phyloP scores from a whole-genome alignment of 2,113 vertebrate species.

The Brachypodius melanocephalos region DNA sequence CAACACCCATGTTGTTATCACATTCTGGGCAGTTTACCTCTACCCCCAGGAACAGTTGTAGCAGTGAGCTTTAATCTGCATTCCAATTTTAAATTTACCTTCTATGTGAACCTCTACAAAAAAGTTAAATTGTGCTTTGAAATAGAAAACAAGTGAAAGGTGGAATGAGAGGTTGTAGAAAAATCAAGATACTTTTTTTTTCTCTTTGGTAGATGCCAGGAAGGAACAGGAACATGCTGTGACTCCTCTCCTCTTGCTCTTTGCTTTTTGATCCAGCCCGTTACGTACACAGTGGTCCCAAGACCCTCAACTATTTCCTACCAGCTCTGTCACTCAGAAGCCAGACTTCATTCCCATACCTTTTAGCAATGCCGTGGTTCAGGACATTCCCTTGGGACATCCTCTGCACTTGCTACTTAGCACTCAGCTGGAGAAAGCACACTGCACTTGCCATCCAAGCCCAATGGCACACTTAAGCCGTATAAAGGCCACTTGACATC shows the following conservation, averaged over 20 bases:
- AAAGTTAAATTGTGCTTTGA: not conserved
- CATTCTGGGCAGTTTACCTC: slow-evolving; percentile 56
- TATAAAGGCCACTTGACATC: not conserved
- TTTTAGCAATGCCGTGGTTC: not conserved
- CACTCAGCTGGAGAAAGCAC: not conserved
- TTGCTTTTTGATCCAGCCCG: not conserved
- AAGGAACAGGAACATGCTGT: not conserved
- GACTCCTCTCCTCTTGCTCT: not conserved
- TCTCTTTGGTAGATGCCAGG: not conserved
- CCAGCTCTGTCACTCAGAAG: not conserved
- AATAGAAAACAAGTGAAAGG: not conserved
- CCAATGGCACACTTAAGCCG: not conserved
- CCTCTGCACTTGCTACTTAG: not conserved
- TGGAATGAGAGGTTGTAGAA: not conserved
- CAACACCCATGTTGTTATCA: slow-evolving; percentile 52
- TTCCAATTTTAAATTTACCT: slow-evolving; percentile 69
- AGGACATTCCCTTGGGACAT: not conserved
- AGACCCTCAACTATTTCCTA: not conserved
- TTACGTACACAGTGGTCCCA: not conserved
- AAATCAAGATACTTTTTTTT: not conserved
- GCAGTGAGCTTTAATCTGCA: slow-evolving; percentile 37
- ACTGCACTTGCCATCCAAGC: not conserved
- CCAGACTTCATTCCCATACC: not conserved
- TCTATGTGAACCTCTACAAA: slow-evolving; percentile 43
- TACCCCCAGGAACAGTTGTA: slow-evolving; percentile 54